phyloP scores from a whole-genome alignment of 2,113 vertebrate genomes.

The Rafetus swinhoei region DNA sequence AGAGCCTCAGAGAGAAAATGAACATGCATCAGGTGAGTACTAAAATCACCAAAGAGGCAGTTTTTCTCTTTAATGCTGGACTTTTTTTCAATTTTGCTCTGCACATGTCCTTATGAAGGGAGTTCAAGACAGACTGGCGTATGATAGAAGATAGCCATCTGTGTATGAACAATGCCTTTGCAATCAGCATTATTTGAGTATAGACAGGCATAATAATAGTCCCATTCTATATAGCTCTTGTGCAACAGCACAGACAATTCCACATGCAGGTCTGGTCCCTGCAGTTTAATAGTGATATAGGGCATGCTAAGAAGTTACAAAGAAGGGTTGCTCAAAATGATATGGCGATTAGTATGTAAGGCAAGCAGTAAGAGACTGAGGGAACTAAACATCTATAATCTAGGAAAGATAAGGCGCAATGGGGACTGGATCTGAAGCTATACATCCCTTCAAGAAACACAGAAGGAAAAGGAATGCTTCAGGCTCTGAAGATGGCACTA shows the following conservation, averaged over 20 bases:
- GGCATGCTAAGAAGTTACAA: neutral
- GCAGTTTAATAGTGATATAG: neutral
- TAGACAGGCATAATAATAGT: neutral
- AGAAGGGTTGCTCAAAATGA: neutral
- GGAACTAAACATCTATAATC: neutral
- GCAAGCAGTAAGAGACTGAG: neutral
- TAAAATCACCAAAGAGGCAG: neutral
- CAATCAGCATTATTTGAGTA: neutral
- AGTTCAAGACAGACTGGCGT: neutral
- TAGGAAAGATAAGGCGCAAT: neutral
- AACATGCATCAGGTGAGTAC: neutral
- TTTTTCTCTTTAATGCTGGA: neutral
- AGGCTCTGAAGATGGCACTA: neutral
- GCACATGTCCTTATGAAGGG: neutral
- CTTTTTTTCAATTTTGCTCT: neutral
- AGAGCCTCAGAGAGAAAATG: accelerated
- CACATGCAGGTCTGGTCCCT: neutral
- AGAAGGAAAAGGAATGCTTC: neutral
- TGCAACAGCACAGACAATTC: neutral
- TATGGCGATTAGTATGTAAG: neutral
- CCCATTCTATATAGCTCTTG: neutral
- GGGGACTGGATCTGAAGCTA: neutral
- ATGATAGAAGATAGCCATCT: neutral
- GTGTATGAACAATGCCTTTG: neutral
- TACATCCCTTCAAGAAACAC: neutral